A percentile compares a stretch with the other conserved stretches of the same genome.
Conservation (phyloP, 2,888 invertebrate genomes). For the Tricholauxania praeusta region DNA sequence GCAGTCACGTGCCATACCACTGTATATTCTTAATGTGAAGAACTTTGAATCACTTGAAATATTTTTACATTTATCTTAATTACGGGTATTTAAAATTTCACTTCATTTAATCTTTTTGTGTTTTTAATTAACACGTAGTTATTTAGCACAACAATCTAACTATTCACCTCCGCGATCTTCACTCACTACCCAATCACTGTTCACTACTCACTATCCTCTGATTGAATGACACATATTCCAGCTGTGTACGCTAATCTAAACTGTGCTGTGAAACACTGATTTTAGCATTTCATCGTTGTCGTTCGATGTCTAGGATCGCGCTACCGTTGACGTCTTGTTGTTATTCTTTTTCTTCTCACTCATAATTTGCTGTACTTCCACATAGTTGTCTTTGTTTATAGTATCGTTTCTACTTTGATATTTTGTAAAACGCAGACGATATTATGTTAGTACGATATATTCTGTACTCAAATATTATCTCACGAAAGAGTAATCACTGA, state of each 20-base stretch:
- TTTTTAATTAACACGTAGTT: slow-evolving; percentile 20
- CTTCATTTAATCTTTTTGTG: neutral
- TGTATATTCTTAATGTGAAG: neutral
- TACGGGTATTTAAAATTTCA: neutral
- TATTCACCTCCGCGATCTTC: neutral
- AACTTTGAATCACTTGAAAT: neutral
- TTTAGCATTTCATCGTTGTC: slow-evolving; percentile 24
- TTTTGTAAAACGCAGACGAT: too few relatives aligned
- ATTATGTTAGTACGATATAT: neutral
- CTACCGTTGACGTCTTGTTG: too few relatives aligned
- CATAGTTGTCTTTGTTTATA: slow-evolving; percentile 22
- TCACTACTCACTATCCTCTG: slow-evolving; percentile 48
- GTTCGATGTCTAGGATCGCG: slow-evolving; percentile 23
- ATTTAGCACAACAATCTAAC: neutral
- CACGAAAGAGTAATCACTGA: slow-evolving; percentile 44
- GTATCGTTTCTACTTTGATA: too few relatives aligned
- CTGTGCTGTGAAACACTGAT: slow-evolving; percentile 36
- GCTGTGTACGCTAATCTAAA: slow-evolving; percentile 53
- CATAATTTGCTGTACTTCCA: neutral
- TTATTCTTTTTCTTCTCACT: neutral
- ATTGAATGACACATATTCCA: slow-evolving; percentile 52
- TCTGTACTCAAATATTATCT: slow-evolving; percentile 47
- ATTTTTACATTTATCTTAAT: slow-evolving; percentile 14
- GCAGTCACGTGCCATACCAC: too few relatives aligned
- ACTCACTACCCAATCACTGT: neutral